phyloP scores from a whole-genome alignment of 2,888 invertebrate species.

The Lottia gigantea region DNA sequence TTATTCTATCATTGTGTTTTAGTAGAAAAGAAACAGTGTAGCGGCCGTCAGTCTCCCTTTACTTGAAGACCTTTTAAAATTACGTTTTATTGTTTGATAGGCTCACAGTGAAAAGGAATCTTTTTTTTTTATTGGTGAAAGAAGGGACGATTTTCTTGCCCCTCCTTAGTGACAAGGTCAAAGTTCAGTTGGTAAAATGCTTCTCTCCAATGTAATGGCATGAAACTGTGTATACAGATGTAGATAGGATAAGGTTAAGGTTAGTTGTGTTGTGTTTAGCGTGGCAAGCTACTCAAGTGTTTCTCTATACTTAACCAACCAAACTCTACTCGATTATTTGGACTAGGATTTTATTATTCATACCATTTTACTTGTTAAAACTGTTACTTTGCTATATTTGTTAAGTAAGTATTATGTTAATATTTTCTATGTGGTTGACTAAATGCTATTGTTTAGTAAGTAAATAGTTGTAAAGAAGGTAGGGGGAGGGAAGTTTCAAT shows the following conservation, averaged over 20 bases:
- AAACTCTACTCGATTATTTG: not conserved
- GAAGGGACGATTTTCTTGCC: constrained; percentile 6
- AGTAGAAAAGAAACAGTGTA: too few species aligned
- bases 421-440: constrained; percentile 3
- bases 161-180: constrained; percentile 11
- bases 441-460: constrained; percentile 8
- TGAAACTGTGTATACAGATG: constrained; percentile 8
- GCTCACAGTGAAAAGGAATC: not conserved
- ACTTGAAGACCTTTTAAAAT: not conserved
- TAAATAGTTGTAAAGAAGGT: not conserved
- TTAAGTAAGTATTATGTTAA: constrained; percentile 4
- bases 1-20: too few species aligned
- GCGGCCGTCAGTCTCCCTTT: too few species aligned
- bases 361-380: constrained; percentile 9
- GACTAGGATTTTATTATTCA: not conserved
- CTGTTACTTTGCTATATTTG: not conserved
- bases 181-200: constrained; percentile 1
- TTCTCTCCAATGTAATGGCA: not conserved
- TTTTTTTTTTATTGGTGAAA: not conserved
- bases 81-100: not conserved
- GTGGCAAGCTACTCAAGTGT: constrained; percentile 2
- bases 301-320: not conserved
- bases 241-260: constrained; percentile 2
- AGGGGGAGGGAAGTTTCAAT: too few species aligned
- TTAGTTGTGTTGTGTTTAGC: constrained; percentile 5